These are phyloP conservation scores for Zaprionus lineosus DNA, from an alignment of 2,888 invertebrate species.

Conservation along the genomic window DNA sequence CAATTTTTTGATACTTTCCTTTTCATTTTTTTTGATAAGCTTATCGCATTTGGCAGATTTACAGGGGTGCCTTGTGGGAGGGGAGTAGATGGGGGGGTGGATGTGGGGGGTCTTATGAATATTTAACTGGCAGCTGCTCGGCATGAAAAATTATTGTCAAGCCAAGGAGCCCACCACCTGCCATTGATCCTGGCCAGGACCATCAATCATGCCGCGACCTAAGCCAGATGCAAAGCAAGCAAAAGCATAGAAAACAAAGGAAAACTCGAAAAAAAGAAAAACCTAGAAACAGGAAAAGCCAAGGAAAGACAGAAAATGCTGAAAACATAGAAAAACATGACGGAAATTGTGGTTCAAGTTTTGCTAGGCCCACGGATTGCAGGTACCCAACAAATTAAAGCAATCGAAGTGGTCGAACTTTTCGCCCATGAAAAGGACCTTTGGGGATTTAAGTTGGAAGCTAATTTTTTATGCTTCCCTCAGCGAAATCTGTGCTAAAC, in stretches of 20 bases:
- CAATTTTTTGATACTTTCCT: conserved; percentile 24
- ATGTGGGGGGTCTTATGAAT: conserved; percentile 44
- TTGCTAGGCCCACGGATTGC: no score
- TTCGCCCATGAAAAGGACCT: no score
- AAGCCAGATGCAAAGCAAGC: conserved; percentile 21
- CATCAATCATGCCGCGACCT: conserved; percentile 45
- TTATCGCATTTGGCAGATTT: conserved; percentile 43
- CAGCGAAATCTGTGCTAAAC: no score
- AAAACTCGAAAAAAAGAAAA: neutral
- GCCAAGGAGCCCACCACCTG: conserved; percentile 42
- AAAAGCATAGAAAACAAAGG: neutral
- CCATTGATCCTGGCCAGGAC: conserved; percentile 11
- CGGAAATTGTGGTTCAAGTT: conserved; percentile 31
- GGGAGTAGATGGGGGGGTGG: neutral
- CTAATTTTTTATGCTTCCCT: no score
- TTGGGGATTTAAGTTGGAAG: no score
- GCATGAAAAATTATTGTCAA: conserved; percentile 54
- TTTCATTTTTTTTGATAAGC: conserved; percentile 18
- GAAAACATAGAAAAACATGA: neutral
- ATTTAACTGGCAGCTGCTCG: conserved; percentile 60
- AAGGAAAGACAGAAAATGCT: neutral
- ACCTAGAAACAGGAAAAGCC: neutral
- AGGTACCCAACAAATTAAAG: no score
- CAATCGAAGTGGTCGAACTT: no score
- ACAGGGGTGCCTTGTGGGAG: neutral